A percentile compares a stretch with the other conserved stretches of the same genome.
Evolutionary conservation across 1,140 invertebrate genomes (phyloP).

Genomic region (Scaptomyza hsui): DNA sequence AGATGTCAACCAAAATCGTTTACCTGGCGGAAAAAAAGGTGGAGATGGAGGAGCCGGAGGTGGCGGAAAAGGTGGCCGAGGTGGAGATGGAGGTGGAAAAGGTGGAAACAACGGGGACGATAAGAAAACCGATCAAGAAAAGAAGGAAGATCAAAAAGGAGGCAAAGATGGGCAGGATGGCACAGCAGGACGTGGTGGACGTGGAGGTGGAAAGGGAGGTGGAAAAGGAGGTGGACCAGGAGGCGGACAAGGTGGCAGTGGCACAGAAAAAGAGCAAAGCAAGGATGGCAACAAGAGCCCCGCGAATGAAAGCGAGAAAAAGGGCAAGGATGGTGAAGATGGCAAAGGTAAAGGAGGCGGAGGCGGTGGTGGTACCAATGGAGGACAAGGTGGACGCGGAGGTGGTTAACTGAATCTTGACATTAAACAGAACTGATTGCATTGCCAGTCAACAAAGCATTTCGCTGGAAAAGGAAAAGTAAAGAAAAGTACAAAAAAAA

Average conservation of each 20-base stretch:
- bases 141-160: background rate
- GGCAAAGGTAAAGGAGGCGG: background rate
- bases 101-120: background rate
- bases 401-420: too few relatives aligned
- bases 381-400: background rate
- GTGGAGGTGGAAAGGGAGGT: background rate
- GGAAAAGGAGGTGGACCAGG: background rate
- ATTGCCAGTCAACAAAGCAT: background rate
- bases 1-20: background rate
- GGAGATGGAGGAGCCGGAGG: background rate
- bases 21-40: background rate
- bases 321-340: background rate
- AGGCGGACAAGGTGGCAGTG: background rate
- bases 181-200: background rate
- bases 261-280: background rate
- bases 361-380: too few relatives aligned
- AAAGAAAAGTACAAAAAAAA: too few relatives aligned
- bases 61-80: background rate
- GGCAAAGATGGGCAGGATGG: constrained; percentile 10
- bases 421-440: background rate
- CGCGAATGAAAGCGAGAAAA: background rate
- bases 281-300: background rate
- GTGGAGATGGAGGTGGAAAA: background rate
- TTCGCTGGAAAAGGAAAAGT: too few relatives aligned
- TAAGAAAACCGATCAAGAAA: background rate